These are phyloP conservation scores for Meandrina meandrites DNA, from an alignment of 92 coral and sea anemone genomes.

Conservation along the genomic window DNA sequence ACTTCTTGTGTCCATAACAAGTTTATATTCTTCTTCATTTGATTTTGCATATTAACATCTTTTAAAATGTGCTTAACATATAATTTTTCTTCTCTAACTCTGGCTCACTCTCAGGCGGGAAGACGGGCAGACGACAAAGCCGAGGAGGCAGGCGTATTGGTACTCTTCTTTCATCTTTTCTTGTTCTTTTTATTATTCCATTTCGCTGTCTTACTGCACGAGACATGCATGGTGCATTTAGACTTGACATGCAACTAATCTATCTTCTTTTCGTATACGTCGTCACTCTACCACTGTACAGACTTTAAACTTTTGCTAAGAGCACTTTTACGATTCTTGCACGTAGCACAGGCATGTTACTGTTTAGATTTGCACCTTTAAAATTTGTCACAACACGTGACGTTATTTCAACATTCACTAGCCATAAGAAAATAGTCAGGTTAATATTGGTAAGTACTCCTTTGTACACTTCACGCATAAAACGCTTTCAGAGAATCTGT, in stretches of 20 bases:
- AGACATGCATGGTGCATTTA: background rate
- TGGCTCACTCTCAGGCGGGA: conserved; percentile 63
- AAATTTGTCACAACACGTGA: background rate
- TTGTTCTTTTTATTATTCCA: conserved; percentile 11
- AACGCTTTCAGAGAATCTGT: background rate
- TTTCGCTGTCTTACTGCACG: conserved; percentile 9
- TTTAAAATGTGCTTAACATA: conserved; percentile 31
- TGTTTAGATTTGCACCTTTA: background rate
- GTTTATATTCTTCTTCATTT: conserved; percentile 4
- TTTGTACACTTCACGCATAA: background rate
- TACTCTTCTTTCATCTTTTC: conserved; percentile 45
- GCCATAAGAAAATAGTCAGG: background rate
- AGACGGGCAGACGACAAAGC: conserved; percentile 75
- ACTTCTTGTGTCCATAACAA: background rate
- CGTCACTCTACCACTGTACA: background rate
- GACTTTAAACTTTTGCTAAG: too few species aligned
- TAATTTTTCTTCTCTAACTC: conserved; percentile 38
- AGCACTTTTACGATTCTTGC: background rate
- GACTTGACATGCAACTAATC: background rate
- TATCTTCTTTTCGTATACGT: background rate
- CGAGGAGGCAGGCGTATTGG: conserved; percentile 77
- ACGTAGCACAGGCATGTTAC: background rate
- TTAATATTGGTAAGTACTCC: background rate
- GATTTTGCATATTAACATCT: conserved; percentile 17
- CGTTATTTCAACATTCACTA: background rate